phyloP scores from a whole-genome alignment of 2,113 vertebrate genomes.

The Pseudopodoces humilis region DNA sequence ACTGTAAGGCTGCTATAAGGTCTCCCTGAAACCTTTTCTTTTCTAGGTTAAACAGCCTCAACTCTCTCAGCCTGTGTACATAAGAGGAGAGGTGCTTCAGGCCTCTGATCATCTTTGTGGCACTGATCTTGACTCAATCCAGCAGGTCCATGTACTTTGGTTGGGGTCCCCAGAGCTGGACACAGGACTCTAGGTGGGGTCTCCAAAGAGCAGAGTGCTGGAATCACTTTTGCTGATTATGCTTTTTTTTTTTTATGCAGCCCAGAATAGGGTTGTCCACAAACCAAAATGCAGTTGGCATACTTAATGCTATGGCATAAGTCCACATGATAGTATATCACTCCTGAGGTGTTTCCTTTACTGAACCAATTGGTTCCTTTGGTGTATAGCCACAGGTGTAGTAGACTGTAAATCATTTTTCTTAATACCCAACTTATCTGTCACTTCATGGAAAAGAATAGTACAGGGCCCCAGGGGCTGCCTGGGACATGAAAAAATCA shows the following conservation, averaged over 20 bases:
- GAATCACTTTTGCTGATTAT: not conserved
- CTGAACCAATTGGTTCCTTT: not conserved
- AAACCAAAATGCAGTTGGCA: not conserved
- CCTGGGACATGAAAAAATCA: not conserved
- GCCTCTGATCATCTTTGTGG: not conserved
- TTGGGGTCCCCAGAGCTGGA: not conserved
- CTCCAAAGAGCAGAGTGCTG: not conserved
- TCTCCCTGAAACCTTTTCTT: not conserved
- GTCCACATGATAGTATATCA: not conserved
- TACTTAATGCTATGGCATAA: not conserved
- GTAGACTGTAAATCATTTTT: not conserved
- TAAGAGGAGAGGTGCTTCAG: not conserved
- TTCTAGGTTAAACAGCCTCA: not conserved
- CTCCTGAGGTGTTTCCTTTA: not conserved
- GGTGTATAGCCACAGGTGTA: not conserved
- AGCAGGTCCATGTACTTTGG: not conserved
- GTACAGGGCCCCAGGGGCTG: rapidly evolving
- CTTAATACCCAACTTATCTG: not conserved
- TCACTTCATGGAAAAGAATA: not conserved
- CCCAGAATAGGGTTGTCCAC: not conserved
- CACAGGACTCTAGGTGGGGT: not conserved
- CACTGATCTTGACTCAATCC: not conserved
- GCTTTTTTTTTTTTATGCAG: not conserved
- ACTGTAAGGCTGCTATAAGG: not conserved
- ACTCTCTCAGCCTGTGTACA: not conserved